Base-by-base conservation (phyloP, 2,797 vertebrate genomes). In the Tadarida brasiliensis region DNA sequence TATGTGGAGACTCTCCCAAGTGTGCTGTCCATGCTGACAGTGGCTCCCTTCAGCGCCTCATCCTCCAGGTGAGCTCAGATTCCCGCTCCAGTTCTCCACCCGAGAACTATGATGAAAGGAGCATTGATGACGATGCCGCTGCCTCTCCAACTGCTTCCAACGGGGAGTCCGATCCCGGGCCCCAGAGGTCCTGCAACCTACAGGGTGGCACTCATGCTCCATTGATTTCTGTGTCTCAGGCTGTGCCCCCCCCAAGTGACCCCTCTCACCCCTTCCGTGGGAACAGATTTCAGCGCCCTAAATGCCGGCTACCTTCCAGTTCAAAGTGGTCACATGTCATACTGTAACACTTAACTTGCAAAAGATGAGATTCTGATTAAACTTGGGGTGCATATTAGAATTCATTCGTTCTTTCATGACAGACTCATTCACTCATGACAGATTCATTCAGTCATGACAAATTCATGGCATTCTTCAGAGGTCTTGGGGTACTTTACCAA, bases 301-400 rank as follows among this genome's bases (percentile, higher is more conserved):
- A 24, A 15, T n/a, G 35, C 3, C 6, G 54, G 63, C 61, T 30
- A 0, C 83, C 65, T 95, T 86, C 73, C 59, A 44, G 30, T 14
- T 63, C 47, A 63, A 65, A 80, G 49, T n/a, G 44, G 76, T 82
- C 54, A n/a, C 6, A 0, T n/a, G 10, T 85, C 47, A 5, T 84
- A 56, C 39, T 49, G 68, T 26, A 73, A 92, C 92, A 73, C 26
- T 20, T 76, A 80, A 11, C 12, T 73, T 35, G 26, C 44, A 44
- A 88, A 87, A 70, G 26, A 80, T 84, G n/a, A n/a, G 35, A 76
- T 85, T 97, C 51, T 68, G 81, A 57, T 26, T 82, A 70, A 87
- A 67, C 63, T 70, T 28, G 15, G 28, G 51, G 26, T 63, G 81
- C 19, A 6, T 78, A 56, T 78, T 85, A 81, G 30, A 73, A 68